A percentile compares a stretch with the other conserved stretches of the same genome.
phyloP scores from a whole-genome alignment of 2,888 invertebrate genomes.

The Syritta pipiens region DNA sequence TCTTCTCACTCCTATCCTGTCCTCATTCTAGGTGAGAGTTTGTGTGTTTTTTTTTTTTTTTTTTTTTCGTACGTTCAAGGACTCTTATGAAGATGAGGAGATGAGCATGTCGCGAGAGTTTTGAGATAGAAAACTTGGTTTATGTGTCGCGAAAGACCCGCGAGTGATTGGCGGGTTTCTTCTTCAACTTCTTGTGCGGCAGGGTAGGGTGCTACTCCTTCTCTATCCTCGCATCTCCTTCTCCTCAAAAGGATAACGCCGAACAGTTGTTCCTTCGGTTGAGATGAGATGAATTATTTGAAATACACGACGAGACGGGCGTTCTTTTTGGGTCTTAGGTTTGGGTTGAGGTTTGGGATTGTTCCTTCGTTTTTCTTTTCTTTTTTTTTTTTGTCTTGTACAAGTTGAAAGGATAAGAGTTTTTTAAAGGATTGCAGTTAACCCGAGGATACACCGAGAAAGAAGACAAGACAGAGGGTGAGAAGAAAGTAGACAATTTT shows the following conservation, averaged over 20 bases:
- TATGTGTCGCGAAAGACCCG: constrained; percentile 62
- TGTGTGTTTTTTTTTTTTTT: no score
- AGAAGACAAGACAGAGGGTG: neutral
- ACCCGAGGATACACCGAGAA: constrained; percentile 44
- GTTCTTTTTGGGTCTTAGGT: no score
- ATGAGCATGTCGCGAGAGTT: constrained; percentile 27
- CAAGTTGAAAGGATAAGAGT: constrained; percentile 60
- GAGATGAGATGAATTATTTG: constrained; percentile 47
- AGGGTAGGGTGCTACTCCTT: neutral
- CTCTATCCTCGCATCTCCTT: no score
- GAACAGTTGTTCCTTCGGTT: constrained; percentile 27
- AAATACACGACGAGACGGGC: constrained; percentile 1
- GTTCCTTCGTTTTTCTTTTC: neutral
- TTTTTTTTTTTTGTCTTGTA: constrained; percentile 18
- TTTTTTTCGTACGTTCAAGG: no score
- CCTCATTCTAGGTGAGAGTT: no score
- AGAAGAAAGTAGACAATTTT: neutral
- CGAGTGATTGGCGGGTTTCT: constrained; percentile 62
- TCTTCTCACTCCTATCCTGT: no score
- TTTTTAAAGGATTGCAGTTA: constrained; percentile 66
- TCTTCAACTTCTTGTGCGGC: constrained; percentile 7
- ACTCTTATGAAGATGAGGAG: neutral
- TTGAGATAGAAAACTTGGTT: constrained; percentile 54
- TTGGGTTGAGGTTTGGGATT: no score
- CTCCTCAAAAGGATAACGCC: neutral